Evolutionary conservation across 2,888 invertebrate genomes (phyloP).

Genomic region (Heterodera filipjevi): DNA sequence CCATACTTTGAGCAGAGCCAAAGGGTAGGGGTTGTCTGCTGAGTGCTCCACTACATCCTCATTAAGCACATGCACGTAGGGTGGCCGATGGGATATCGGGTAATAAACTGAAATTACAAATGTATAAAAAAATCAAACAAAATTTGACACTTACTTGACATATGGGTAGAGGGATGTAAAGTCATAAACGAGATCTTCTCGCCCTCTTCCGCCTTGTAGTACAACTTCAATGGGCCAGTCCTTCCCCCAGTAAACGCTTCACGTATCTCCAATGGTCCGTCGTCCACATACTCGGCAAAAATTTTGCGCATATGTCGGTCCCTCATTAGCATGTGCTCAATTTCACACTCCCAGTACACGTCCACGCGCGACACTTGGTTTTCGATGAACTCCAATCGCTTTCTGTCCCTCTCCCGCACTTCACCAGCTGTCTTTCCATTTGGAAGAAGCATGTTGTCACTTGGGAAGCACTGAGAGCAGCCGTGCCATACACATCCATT

Average conservation of each 20-base stretch:
- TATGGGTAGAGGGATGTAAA: conserved; percentile 36
- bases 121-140: too few relatives aligned
- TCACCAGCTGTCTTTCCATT: conserved; percentile 18
- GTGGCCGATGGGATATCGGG: too few relatives aligned
- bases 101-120: too few relatives aligned
- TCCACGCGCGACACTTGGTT: neutral
- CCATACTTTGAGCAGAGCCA: too few relatives aligned
- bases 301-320: neutral
- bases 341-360: conserved; percentile 1
- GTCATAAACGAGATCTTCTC: conserved; percentile 3
- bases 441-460: neutral
- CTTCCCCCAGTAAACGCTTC: neutral
- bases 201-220: neutral
- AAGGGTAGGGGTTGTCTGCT: too few relatives aligned
- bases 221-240: neutral
- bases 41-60: too few relatives aligned
- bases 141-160: neutral
- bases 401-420: neutral
- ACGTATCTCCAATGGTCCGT: neutral
- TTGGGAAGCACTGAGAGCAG: neutral
- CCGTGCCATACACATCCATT: conserved; percentile 20
- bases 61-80: too few relatives aligned
- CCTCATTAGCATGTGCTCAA: neutral
- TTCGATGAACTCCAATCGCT: conserved; percentile 8
- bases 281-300: neutral